Base-by-base conservation (phyloP, 2,888 invertebrate genomes). In the Eupithecia pulchellata region DNA sequence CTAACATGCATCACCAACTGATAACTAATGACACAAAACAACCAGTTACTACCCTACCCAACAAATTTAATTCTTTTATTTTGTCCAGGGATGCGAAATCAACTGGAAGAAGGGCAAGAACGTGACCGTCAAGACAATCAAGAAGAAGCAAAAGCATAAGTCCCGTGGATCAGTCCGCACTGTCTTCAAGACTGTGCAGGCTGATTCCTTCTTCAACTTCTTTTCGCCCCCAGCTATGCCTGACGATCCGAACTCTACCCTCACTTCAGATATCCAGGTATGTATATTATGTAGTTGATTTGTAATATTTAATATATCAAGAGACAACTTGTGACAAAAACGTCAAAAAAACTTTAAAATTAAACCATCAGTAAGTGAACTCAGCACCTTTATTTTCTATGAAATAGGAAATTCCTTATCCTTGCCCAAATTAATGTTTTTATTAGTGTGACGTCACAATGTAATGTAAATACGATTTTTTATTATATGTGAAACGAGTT, bases 161-260 rank as follows among this genome's bases (percentile, higher is more conserved):
- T 98, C 98, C 58, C 96, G 98, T 76, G 99, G 98, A 64, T 97
- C 98, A 0, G 97, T 98, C 72, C 96, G 99, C 84, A 98, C 98
- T n/a, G 97, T 99, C 78, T 98, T 98, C 65, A 99, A 99, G 95
- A 97, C 97, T 67, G 98, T 99, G 78, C 98, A 98, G 86, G 98
- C 98, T 70, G 99, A 99, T 91, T 99, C 99, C 0, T 99, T 99
- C 95, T 99, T 99, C 95, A 99, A 99, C 94, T 99, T 99, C 96
- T 99, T 99, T 94, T 96, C 96, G 79, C 99, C 99, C 62, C 99
- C 99, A 47, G 94, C 89, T 76, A 97, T 98, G 91, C 97, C 98
- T 52, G 98, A 98, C 75, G 98, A 97, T 89, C 95, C 96, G 42
- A 91, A 97, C 82, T 96, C 96, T 57, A 98, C 98, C 75, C 94